Percentiles rank a stretch among this genome's conserved stretches.
Conservation (phyloP, 2,797 vertebrate genomes). For the Phalanger gymnotis region DNA sequence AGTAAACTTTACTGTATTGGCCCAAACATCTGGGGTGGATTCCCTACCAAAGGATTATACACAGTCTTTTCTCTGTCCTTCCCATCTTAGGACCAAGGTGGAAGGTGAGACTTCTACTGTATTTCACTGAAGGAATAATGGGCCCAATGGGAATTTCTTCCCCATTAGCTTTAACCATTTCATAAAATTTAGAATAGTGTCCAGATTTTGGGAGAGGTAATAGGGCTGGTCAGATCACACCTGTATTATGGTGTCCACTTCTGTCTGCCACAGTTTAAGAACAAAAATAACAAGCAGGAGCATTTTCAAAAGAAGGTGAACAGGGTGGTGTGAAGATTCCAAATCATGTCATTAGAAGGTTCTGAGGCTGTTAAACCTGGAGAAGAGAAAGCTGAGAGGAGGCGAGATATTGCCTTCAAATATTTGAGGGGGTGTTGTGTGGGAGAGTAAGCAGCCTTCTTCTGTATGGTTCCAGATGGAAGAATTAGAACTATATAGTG, state of each 20-base stretch:
- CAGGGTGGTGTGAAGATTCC: not conserved
- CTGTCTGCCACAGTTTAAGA: not conserved
- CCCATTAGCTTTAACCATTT: not conserved
- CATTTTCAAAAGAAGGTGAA: not conserved
- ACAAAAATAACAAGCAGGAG: not conserved
- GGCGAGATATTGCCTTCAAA: not conserved
- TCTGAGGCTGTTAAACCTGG: not conserved
- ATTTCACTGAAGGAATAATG: not conserved
- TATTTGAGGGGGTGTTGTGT: not conserved
- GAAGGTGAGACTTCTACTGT: not conserved
- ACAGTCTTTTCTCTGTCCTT: conserved; percentile 15
- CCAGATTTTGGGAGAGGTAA: not conserved
- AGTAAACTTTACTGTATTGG: not conserved
- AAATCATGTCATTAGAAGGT: not conserved
- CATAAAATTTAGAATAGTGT: not conserved
- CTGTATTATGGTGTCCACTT: not conserved
- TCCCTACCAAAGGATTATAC: not conserved
- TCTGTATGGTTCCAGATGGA: not conserved
- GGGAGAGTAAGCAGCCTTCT: not conserved
- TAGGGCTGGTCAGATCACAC: not conserved
- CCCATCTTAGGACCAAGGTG: conserved; percentile 27
- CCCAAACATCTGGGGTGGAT: not conserved
- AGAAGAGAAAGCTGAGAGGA: not conserved
- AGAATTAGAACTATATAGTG: not conserved
- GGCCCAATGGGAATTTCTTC: not conserved